phyloP scores from a whole-genome alignment of 2,888 invertebrate species.

The Brachylomia viminalis region DNA sequence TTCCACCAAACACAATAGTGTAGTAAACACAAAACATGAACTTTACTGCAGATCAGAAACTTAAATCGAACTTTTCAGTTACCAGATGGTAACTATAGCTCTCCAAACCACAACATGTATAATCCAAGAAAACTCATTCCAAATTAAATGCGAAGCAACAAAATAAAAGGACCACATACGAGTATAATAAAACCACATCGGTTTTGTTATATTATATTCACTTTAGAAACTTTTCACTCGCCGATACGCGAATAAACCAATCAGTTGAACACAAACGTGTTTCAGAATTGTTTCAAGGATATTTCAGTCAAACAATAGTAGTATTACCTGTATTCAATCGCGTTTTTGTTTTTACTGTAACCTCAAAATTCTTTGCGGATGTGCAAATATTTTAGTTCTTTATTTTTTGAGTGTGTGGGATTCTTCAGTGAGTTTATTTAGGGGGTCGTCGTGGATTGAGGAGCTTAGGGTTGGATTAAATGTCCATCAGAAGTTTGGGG shows the following conservation, averaged over 20 bases:
- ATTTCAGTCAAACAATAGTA: constrained; percentile 44
- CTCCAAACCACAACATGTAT: background rate
- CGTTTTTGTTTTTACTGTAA: constrained; percentile 52
- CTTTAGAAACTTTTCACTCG: constrained; percentile 41
- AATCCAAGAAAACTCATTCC: constrained; percentile 3
- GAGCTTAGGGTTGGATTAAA: constrained; percentile 11
- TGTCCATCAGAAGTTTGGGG: background rate
- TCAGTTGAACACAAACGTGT: constrained; percentile 41
- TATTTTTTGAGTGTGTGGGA: constrained; percentile 15
- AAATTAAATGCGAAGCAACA: constrained; percentile 21
- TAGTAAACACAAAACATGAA: too few species aligned
- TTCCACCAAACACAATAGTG: background rate
- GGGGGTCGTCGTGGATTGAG: background rate
- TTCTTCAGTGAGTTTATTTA: constrained; percentile 15
- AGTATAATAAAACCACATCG: constrained; percentile 39
- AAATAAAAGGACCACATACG: constrained; percentile 24
- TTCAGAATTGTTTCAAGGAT: constrained; percentile 59
- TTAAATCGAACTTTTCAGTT: background rate
- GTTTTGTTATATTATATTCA: too few species aligned
- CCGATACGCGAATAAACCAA: constrained; percentile 44
- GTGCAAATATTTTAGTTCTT: constrained; percentile 43
- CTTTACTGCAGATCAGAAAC: background rate
- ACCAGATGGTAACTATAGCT: background rate
- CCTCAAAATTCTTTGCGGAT: constrained; percentile 33
- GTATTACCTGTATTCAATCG: constrained; percentile 43